A percentile compares a stretch with the other conserved stretches of the same genome.
Evolutionary conservation across 2,113 vertebrate species (phyloP).

Genomic region (Euleptes europaea): DNA sequence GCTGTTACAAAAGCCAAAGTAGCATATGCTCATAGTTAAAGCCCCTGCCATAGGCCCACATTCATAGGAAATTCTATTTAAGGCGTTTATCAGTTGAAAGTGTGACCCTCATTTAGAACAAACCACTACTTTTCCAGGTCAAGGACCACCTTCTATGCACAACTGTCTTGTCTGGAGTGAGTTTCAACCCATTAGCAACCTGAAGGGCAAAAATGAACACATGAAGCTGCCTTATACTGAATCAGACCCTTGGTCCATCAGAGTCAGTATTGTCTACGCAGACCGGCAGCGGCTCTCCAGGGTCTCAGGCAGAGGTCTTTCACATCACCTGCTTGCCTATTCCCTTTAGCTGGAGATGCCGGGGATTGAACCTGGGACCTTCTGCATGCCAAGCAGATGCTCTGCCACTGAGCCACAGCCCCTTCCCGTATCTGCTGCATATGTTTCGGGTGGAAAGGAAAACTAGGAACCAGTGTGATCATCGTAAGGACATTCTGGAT

Average conservation of each 20-base stretch:
- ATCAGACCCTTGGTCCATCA: no score
- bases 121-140: neutral
- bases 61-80: no score
- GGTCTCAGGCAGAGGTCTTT: no score
- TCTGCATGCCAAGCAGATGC: no score
- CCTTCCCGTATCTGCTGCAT: no score
- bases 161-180: neutral
- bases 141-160: neutral
- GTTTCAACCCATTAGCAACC: neutral
- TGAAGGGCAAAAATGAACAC: neutral
- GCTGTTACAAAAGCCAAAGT: neutral
- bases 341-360: no score
- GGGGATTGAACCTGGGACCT: no score
- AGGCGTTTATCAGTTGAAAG: neutral
- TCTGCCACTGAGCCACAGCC: no score
- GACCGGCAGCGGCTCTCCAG: no score
- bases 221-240: no score
- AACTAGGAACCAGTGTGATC: neutral
- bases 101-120: neutral
- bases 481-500: neutral
- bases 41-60: neutral
- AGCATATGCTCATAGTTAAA: neutral
- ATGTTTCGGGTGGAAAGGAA: neutral
- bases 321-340: no score
- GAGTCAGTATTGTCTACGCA: no score